These are phyloP conservation scores for Formicarius rufipectus DNA, from an alignment of 2,113 vertebrate genomes.

Conservation along the genomic window DNA sequence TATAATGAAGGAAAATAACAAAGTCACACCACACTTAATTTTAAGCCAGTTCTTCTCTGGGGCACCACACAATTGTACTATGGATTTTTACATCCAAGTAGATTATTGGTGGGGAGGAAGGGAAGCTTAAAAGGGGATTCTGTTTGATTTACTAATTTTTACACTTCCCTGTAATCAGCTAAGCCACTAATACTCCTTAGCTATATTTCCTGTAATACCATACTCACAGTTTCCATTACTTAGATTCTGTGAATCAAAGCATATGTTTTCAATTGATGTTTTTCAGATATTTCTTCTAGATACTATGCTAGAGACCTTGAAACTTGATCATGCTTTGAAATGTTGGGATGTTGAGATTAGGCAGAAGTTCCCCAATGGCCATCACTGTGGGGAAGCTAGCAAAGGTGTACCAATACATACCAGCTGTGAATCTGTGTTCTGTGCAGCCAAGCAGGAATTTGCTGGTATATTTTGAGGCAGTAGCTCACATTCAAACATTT, in stretches of 20 bases:
- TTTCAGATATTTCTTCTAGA: neutral
- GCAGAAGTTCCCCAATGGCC: neutral
- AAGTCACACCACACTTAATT: neutral
- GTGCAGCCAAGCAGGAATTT: neutral
- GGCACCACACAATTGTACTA: neutral
- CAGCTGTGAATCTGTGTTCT: neutral
- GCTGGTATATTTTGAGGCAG: neutral
- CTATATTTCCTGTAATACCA: neutral
- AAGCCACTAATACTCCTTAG: neutral
- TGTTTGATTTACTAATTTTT: neutral
- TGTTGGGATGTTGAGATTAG: neutral
- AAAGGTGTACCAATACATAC: rapidly evolving
- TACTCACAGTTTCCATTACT: neutral
- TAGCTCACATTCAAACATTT: neutral
- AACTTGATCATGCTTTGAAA: neutral
- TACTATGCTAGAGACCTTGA: neutral
- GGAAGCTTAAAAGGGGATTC: neutral
- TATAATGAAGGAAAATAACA: neutral
- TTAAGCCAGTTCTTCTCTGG: neutral
- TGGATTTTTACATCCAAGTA: neutral
- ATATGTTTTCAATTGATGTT: neutral
- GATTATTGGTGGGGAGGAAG: rapidly evolving
- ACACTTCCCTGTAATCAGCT: neutral
- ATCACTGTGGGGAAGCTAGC: neutral
- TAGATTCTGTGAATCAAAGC: neutral